phyloP scores from a whole-genome alignment of 2,888 invertebrate species.

The Galerucella nymphaeae region DNA sequence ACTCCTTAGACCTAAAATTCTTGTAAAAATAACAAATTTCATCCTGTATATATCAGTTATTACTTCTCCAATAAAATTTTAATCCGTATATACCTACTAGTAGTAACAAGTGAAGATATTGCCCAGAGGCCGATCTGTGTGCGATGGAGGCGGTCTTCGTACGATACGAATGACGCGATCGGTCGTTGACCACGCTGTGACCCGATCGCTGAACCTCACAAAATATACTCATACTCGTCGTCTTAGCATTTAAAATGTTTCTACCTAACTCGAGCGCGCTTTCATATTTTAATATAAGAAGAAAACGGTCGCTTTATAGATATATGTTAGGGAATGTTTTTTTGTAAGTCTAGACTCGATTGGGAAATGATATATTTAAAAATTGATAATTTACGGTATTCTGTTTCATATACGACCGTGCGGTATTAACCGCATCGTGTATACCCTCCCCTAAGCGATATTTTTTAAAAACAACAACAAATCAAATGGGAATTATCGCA shows the following conservation, averaged over 20 bases:
- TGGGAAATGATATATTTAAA: neutral
- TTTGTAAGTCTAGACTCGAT: neutral
- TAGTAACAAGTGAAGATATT: conserved; percentile 27
- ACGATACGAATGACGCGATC: conserved; percentile 27
- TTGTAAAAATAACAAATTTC: too few relatives aligned
- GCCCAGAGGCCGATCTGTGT: conserved; percentile 19
- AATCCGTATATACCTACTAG: neutral
- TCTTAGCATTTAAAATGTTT: neutral
- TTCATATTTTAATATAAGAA: neutral
- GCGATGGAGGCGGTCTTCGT: conserved; percentile 26
- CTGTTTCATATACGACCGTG: too few relatives aligned
- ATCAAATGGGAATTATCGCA: neutral
- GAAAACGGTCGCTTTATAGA: neutral
- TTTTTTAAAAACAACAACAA: too few relatives aligned
- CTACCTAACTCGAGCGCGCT: conserved; percentile 1
- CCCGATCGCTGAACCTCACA: conserved; percentile 56
- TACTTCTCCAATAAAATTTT: neutral
- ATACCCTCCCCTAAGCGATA: too few relatives aligned
- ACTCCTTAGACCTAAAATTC: too few relatives aligned
- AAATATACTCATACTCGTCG: neutral
- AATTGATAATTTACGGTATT: too few relatives aligned
- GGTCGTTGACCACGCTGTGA: conserved; percentile 56
- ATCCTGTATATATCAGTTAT: too few relatives aligned
- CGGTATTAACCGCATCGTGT: too few relatives aligned
- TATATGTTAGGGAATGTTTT: neutral